These are phyloP conservation scores for Oostethus manadensis DNA, from an alignment of 2,113 vertebrate genomes.

Conservation along the genomic window DNA sequence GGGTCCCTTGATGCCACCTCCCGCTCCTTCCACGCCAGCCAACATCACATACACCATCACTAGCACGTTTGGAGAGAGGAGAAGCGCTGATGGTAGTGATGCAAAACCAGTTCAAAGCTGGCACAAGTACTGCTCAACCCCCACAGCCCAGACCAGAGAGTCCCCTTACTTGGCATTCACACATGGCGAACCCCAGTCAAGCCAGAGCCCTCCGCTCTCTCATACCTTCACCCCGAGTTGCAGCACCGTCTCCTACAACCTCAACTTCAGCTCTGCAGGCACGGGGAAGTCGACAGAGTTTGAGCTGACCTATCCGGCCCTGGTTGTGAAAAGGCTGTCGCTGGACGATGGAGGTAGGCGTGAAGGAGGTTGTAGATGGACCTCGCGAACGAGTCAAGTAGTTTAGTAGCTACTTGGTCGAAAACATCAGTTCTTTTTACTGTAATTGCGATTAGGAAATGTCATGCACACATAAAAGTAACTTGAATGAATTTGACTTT, in stretches of 20 bases:
- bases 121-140: constrained; percentile 50
- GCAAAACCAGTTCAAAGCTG: constrained; percentile 1
- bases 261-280: constrained; percentile 60
- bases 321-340: constrained; percentile 69
- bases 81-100: constrained; percentile 30
- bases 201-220: constrained; percentile 24
- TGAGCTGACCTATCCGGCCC: constrained; percentile 57
- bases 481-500: no score
- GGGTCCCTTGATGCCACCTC: constrained; percentile 9
- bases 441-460: no score
- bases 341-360: constrained; percentile 67
- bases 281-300: constrained; percentile 30
- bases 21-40: constrained; percentile 18
- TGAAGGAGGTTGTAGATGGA: neutral
- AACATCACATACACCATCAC: constrained; percentile 44
- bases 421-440: neutral
- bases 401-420: neutral
- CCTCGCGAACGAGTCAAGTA: neutral
- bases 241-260: constrained; percentile 59
- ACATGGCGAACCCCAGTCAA: neutral
- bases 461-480: no score
- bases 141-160: constrained; percentile 27
- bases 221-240: constrained; percentile 29
- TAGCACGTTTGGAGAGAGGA: constrained; percentile 42
- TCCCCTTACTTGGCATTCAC: constrained; percentile 47